Percentiles rank a stretch among this genome's conserved stretches.
phyloP scores from a whole-genome alignment of 2,888 invertebrate genomes.

The Coenonympha arcania region DNA sequence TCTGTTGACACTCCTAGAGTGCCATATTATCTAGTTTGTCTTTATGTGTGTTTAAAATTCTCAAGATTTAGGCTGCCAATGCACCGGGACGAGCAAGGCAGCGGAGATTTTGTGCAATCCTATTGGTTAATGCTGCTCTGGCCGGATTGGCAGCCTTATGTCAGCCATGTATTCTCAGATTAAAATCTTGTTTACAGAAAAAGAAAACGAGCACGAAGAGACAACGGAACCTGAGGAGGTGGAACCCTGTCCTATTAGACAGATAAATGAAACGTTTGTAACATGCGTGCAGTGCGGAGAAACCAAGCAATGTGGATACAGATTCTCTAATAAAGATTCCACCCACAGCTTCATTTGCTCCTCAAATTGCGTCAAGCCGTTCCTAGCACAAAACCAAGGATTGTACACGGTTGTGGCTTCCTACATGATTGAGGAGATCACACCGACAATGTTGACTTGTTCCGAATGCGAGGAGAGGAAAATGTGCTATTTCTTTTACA shows the following conservation, averaged over 20 bases:
- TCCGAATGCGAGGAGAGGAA: constrained; percentile 65
- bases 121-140: too few species aligned
- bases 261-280: constrained; percentile 48
- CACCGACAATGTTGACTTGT: constrained; percentile 43
- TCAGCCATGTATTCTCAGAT: too few species aligned
- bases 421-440: constrained; percentile 59
- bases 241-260: constrained; percentile 55
- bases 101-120: too few species aligned
- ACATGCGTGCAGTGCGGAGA: constrained; percentile 64
- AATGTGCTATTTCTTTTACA: constrained; percentile 62
- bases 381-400: constrained; percentile 52
- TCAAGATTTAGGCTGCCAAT: too few species aligned
- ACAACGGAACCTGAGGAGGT: constrained; percentile 50
- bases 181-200: constrained; percentile 44
- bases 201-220: constrained; percentile 67
- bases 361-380: constrained; percentile 63
- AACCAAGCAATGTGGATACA: constrained; percentile 47
- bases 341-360: constrained; percentile 60
- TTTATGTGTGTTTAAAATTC: too few species aligned
- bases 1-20: too few species aligned
- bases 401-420: constrained; percentile 47
- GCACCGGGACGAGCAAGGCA: too few species aligned
- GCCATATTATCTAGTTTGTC: too few species aligned
- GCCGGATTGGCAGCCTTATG: too few species aligned
- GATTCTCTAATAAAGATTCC: constrained; percentile 44